Percentiles rank a stretch among this genome's conserved stretches.
phyloP scores from a whole-genome alignment of 64 coral and sea anemone species.

The Hydrozoanthus tunicans region DNA sequence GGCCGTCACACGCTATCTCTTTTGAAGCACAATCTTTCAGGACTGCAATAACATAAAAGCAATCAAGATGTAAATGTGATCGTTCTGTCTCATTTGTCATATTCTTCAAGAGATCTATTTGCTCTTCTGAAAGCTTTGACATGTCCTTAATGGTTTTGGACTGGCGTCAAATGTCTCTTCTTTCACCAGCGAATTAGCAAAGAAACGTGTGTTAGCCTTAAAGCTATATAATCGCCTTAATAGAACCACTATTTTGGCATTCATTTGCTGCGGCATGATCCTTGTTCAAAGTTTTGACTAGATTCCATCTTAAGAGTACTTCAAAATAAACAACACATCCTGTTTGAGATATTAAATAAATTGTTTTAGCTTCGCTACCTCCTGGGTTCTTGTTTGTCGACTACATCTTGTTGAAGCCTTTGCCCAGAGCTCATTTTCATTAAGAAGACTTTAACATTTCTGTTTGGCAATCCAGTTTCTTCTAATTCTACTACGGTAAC shows the following conservation, averaged over 20 bases:
- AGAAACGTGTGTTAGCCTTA: neutral
- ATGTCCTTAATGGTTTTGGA: conserved; percentile 63
- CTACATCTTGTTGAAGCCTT: neutral
- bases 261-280: neutral
- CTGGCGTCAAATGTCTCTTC: conserved; percentile 40
- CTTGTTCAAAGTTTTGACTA: conserved; percentile 6
- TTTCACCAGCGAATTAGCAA: neutral
- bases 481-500: neutral
- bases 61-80: conserved; percentile 46
- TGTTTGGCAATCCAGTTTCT: neutral
- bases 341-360: conserved; percentile 1
- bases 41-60: conserved; percentile 60
- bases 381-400: neutral
- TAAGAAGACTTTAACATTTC: neutral
- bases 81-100: conserved; percentile 58
- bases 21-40: conserved; percentile 57
- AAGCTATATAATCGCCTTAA: neutral
- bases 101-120: conserved; percentile 59
- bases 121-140: conserved; percentile 57
- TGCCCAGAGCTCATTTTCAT: neutral
- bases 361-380: neutral
- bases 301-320: neutral
- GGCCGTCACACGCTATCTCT: conserved; percentile 12
- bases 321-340: conserved; percentile 47
- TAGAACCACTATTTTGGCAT: neutral